Evolutionary conservation across 2,113 vertebrate species (phyloP), one percentile per base, ranked within the genome.

Genomic region (Cottus gobio): DNA sequence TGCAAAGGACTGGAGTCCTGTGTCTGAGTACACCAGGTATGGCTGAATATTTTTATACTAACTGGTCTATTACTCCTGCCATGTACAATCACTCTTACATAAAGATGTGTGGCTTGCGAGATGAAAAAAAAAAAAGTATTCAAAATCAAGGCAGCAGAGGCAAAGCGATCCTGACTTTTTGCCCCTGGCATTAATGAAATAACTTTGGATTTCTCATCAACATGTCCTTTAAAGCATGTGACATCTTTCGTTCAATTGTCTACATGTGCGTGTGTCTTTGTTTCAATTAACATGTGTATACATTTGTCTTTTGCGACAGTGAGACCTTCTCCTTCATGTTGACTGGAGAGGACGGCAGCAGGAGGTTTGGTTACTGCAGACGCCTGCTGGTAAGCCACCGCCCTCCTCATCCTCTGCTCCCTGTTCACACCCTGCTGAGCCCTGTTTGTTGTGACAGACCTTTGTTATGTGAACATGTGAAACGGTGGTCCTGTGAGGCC

Each of bases 271-370:
- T 52, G 2, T 34, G 28, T 64, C 9, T 62, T 73, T 69, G 4
- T 72, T 2, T 57, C 73, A 28, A 71, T 69, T 70, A 16, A 77
- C 16, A 67, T 75, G 62, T 77, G 34, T 71, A 5, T 44, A 58
- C 31, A 48, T 84, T 66, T 83, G 30, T 75, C 80, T 84, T 83
- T 91, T 90, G 26, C 94, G 90, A 42, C 93, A 99, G 98, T 79
- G 98, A 99, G 92, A 99, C 98, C 60, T 99, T 99, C 93, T 99
- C 98, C 85, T 99, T 99, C 90, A 99, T 99, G 98, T 94, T 99
- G 92, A 99, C 98, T 28, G 97, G 98, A 79, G 98, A 99, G 92
- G 97, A 99, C 12, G 98, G 97, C 79, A 99, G 98, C 93, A 95
- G 98, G 77, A 94, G 98, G 77, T 99, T 99, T 72, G 98, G 98